Base-by-base conservation (phyloP, 1,140 invertebrate species). In the Calycopis cecrops region DNA sequence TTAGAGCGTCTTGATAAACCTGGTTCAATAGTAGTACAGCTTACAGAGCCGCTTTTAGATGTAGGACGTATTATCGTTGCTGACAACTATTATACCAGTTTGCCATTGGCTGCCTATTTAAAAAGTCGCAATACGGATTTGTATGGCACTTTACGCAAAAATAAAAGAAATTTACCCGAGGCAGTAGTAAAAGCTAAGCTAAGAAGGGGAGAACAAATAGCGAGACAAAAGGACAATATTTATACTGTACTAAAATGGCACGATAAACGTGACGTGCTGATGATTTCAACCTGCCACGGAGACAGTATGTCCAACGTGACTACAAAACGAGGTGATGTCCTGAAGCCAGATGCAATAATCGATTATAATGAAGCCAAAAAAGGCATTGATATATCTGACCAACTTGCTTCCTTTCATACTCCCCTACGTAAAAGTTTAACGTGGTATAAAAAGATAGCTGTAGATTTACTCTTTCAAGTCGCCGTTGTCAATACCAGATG, bases 31-130 rank as follows among this genome's bases (percentile, higher is more conserved):
- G 60, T 66, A 9, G 28, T 66, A 4, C 37, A 59, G n/a, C 58
- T 66, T 17, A 60, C 57, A 17, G 63, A 59, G 59, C 57, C 70
- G 48, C 54, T 78, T 56, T 61, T 80, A 33, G 38, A 74, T 65
- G 65, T 58, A 48, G 74, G 73, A n/a, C 71, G 79, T 57, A 66
- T 73, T 16, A 38, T 89, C 8, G 69, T 69, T 40, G 72, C 76
- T 1, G 80, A 88, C 51, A 87, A 88, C 63, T 88, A 67, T 52
- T 86, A 88, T 57, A 88, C 79, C 9, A 79, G 69, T 35, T 48
- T 80, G 14, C 56, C 66, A 14, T 59, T 88, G 16, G 72, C 76
- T 3, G 38, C 72, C 35, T 67, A 73, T 55, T 61, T 88, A 34
- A 62, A 81, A 33, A 9, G 59, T 9, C 70, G 66, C 28, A 62